phyloP scores from a whole-genome alignment of 1,140 invertebrate species.

The Matsumurasca onukii region DNA sequence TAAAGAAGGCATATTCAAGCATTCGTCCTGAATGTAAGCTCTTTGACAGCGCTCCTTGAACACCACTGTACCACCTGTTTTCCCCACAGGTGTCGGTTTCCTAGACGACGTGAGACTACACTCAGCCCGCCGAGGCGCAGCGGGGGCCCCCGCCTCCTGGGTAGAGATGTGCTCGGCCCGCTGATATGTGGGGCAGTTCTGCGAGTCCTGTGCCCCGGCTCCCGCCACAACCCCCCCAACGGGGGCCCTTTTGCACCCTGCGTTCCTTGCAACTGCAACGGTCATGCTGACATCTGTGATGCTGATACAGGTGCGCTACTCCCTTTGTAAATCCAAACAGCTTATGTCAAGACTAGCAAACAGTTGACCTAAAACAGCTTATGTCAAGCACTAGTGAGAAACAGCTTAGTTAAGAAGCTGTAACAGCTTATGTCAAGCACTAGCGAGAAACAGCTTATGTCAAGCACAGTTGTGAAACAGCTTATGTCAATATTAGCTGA shows the following conservation, averaged over 20 bases:
- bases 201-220: slow-evolving; percentile 96
- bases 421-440: too few relatives aligned
- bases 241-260: slow-evolving; percentile 92
- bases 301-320: slow-evolving; percentile 77
- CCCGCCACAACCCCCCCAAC: slow-evolving; percentile 82
- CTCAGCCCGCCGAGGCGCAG: slow-evolving; percentile 77
- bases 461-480: too few relatives aligned
- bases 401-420: too few relatives aligned
- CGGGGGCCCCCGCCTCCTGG: slow-evolving; percentile 82
- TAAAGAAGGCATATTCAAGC: too few relatives aligned
- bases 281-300: slow-evolving; percentile 94
- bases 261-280: slow-evolving; percentile 94
- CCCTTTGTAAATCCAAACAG: background rate
- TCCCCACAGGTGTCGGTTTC: slow-evolving; percentile 80
- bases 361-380: too few relatives aligned
- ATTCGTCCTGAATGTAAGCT: too few relatives aligned
- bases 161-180: slow-evolving; percentile 92
- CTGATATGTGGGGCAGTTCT: slow-evolving; percentile 92
- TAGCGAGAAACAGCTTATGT: too few relatives aligned
- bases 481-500: too few relatives aligned
- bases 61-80: too few relatives aligned
- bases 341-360: too few relatives aligned
- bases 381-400: too few relatives aligned
- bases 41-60: too few relatives aligned
- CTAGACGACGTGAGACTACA: slow-evolving; percentile 86